Evolutionary conservation across 2,797 vertebrate genomes (phyloP).

Genomic region (Oreortyx pictus): DNA sequence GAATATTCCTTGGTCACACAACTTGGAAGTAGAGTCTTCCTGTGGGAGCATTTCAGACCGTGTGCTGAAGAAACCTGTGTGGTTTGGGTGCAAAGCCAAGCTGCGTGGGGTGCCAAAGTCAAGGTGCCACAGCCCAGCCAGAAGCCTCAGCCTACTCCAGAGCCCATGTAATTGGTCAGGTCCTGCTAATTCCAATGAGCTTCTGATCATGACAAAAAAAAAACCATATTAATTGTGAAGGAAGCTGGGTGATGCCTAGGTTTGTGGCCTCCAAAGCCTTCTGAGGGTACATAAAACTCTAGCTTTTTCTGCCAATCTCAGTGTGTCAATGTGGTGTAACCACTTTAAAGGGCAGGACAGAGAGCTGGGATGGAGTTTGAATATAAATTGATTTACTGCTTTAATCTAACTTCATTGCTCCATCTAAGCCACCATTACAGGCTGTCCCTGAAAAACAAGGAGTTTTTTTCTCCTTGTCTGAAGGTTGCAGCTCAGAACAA

Average conservation of each 20-base stretch:
- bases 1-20: slow-evolving; percentile 45
- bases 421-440: not conserved
- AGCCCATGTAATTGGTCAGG: not conserved
- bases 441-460: not conserved
- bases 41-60: slow-evolving; percentile 13
- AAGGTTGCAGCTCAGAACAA: not conserved
- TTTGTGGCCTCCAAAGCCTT: not conserved
- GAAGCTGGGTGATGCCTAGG: not conserved
- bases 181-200: not conserved
- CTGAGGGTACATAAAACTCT: not conserved
- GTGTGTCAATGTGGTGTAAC: not conserved
- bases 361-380: not conserved
- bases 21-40: slow-evolving; percentile 58
- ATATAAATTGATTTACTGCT: not conserved
- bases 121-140: not conserved
- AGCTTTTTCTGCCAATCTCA: not conserved
- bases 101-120: not conserved
- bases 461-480: not conserved
- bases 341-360: not conserved
- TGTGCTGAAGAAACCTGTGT: not conserved
- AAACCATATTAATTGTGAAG: not conserved
- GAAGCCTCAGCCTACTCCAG: not conserved
- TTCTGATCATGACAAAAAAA: not conserved
- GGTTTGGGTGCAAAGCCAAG: slow-evolving; percentile 5
- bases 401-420: not conserved